phyloP scores from a whole-genome alignment of 2,888 invertebrate genomes.

The Plutella xylostella region DNA sequence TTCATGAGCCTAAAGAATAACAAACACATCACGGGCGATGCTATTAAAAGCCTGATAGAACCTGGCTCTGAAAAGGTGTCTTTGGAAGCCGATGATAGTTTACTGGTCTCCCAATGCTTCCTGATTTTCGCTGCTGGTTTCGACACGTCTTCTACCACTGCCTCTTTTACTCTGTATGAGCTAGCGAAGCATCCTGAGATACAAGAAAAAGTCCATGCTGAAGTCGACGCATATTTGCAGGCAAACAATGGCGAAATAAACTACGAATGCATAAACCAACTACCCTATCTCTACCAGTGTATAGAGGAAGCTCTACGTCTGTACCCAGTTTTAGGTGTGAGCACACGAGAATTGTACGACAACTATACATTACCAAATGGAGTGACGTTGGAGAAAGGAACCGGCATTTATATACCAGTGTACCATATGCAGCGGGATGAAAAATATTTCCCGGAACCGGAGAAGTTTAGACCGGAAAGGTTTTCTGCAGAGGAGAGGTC shows the following conservation, averaged over 20 bases:
- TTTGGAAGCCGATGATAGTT: slow-evolving; percentile 31
- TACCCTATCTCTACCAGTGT: slow-evolving; percentile 34
- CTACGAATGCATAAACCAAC: slow-evolving; percentile 33
- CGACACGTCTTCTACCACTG: slow-evolving; percentile 35
- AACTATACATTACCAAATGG: slow-evolving; percentile 38
- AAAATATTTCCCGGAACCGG: slow-evolving; percentile 38
- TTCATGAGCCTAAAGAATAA: slow-evolving; percentile 30
- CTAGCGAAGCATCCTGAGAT: slow-evolving; percentile 30
- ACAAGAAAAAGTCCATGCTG: slow-evolving; percentile 26
- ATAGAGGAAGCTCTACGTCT: slow-evolving; percentile 34
- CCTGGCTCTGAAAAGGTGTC: slow-evolving; percentile 6
- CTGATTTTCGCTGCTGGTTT: slow-evolving; percentile 51
- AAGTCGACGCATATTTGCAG: slow-evolving; percentile 33
- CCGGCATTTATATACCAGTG: slow-evolving; percentile 42
- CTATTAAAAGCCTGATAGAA: slow-evolving; percentile 25
- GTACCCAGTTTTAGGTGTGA: slow-evolving; percentile 36
- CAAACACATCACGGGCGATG: slow-evolving; percentile 30
- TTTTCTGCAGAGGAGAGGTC: slow-evolving; percentile 32
- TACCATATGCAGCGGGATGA: slow-evolving; percentile 37
- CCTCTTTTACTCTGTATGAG: slow-evolving; percentile 30
- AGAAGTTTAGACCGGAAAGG: slow-evolving; percentile 37
- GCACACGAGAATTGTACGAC: slow-evolving; percentile 38
- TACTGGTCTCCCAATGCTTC: slow-evolving; percentile 54
- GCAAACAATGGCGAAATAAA: slow-evolving; percentile 22
- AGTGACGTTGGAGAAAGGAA: slow-evolving; percentile 31